Base-by-base conservation (phyloP, 2,888 invertebrate species). In the Macrophya alboannulata region DNA sequence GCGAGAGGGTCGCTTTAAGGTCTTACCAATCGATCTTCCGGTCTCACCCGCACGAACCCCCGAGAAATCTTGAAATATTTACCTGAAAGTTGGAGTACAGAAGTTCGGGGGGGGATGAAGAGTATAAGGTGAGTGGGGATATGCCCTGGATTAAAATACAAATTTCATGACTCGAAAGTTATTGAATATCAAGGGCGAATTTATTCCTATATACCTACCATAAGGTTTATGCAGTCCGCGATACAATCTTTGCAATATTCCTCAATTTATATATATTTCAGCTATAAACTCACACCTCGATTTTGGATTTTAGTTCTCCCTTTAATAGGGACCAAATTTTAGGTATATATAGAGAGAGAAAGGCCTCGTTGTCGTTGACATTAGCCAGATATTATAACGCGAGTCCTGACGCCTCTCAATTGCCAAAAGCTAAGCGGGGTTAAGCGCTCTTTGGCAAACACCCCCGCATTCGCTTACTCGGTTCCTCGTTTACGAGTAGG, bases 381-480 rank as follows among this genome's bases (percentile, higher is more conserved):
- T 85, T 85, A 85, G 72, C 85, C 71, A 55, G 85, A 85, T 65
- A 21, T 82, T 37, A 37, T 51, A 68, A 68, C 37, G 68, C 37
- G 68, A n/a, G n/a, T 68, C 37, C 31, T 51, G 72, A 85, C 79
- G 81, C 65, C n/a, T 71, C 68, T 45, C 71, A 62, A 81, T 40
- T 85, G 85, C 85, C 85, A 85, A 83, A 82, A 85, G 85, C 82
- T 85, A 82, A 85, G 71, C 85, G 85, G 72, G 85, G 85, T 83
- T 85, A 85, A 85, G 83, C 83, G 79, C 85, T 83, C 82, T 51
- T 85, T 85, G 85, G 85, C 85, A 85, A 81, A 72, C 85, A 74
- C 77, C 48, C 37, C 40, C 10, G 62, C 43, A 21, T 55, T 40
- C 51, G 68, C 40, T 43, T 59, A 10, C 79, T 43, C 40, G 81